A percentile compares a stretch with the other conserved stretches of the same genome.
Evolutionary conservation across 2,113 vertebrate species (phyloP).

Genomic region (Notiomystis cincta): DNA sequence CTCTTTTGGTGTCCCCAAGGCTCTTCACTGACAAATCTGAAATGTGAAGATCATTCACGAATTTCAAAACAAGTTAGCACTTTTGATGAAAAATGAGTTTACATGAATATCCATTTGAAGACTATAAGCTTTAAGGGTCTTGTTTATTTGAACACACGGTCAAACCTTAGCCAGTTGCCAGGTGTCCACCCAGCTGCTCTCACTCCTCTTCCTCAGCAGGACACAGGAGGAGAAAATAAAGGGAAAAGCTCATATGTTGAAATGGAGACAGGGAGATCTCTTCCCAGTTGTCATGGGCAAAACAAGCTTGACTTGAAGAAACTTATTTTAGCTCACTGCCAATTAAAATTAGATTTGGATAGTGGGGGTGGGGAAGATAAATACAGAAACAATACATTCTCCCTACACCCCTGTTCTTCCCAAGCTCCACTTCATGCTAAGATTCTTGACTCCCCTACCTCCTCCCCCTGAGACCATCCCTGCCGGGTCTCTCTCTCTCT

Average conservation of each 20-base stretch:
- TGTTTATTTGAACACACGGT: background rate
- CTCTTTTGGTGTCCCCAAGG: background rate
- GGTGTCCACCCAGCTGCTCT: background rate
- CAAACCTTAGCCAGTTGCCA: background rate
- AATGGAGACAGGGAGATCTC: background rate
- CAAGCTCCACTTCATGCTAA: background rate
- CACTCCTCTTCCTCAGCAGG: background rate
- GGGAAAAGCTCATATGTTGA: fast-evolving
- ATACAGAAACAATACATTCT: background rate
- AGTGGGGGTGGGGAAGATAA: background rate
- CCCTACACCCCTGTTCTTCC: background rate
- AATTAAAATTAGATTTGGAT: background rate
- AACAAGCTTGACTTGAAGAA: background rate
- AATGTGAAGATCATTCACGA: background rate
- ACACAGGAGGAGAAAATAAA: fast-evolving
- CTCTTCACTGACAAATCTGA: background rate
- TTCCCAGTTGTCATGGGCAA: fast-evolving
- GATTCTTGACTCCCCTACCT: background rate
- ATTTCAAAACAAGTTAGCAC: background rate
- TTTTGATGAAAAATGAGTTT: background rate
- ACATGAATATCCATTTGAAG: background rate
- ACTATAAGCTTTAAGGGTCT: background rate
- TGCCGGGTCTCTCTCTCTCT: no score
- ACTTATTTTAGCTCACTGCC: background rate
- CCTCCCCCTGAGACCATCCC: fast-evolving